Percentiles rank a stretch among this genome's conserved stretches.
Conservation (phyloP, 1,140 invertebrate genomes). For the Drosophila willistoni region DNA sequence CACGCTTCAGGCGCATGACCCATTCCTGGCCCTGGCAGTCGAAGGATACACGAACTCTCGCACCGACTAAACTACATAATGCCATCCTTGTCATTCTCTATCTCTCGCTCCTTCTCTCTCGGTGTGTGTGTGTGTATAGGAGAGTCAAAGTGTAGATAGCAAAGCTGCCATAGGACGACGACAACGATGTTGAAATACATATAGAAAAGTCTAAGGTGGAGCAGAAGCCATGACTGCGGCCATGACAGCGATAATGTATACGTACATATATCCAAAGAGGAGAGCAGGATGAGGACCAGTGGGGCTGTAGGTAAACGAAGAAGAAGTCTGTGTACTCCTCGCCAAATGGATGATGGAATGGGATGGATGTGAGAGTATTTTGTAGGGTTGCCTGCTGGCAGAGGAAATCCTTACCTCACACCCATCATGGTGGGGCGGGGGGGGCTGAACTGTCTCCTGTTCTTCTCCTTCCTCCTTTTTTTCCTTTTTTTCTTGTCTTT, state of each 20-base stretch:
- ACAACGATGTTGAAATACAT: conserved; percentile 74
- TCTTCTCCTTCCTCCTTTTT: not conserved
- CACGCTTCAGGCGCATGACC: conserved; percentile 76
- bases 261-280: conserved; percentile 25
- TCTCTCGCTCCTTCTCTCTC: conserved; percentile 23
- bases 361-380: conserved; percentile 14
- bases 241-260: conserved; percentile 81
- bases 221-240: conserved; percentile 82
- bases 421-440: conserved; percentile 15
- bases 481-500: no score
- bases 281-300: conserved; percentile 13
- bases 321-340: not conserved
- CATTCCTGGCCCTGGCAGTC: conserved; percentile 76
- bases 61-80: conserved; percentile 66
- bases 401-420: conserved; percentile 28
- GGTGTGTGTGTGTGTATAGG: conserved; percentile 49
- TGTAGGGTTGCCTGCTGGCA: conserved; percentile 63
- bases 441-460: conserved; percentile 4
- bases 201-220: conserved; percentile 80
- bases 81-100: conserved; percentile 65
- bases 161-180: conserved; percentile 75
- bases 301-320: not conserved
- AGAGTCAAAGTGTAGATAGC: conserved; percentile 79
- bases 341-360: not conserved
- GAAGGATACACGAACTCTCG: conserved; percentile 68